phyloP scores from a whole-genome alignment of 2,888 invertebrate species.

The Pseudococcus longispinus region DNA sequence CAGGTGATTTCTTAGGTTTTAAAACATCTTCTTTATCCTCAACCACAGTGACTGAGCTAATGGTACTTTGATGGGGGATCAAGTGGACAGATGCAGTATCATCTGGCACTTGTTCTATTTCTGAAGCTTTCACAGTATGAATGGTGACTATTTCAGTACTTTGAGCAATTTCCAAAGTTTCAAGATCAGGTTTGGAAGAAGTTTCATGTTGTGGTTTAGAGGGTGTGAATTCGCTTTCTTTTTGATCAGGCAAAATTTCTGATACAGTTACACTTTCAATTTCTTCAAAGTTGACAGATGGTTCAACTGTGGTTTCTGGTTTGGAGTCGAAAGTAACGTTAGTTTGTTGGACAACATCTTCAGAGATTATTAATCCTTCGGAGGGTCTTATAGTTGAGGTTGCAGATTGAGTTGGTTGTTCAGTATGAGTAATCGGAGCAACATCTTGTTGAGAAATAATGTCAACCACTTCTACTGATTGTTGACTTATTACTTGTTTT shows the following conservation, averaged over 20 bases:
- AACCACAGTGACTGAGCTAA: conserved; percentile 66
- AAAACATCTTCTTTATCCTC: conserved; percentile 62
- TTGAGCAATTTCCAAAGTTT: conserved; percentile 60
- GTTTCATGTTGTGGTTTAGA: background rate
- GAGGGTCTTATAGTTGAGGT: conserved; percentile 58
- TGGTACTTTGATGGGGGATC: conserved; percentile 66
- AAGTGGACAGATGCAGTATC: conserved; percentile 60
- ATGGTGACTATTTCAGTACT: conserved; percentile 60
- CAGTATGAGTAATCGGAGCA: conserved; percentile 62
- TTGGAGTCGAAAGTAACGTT: background rate
- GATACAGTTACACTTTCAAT: conserved; percentile 59
- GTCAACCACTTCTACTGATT: conserved; percentile 59
- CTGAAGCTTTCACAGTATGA: conserved; percentile 61
- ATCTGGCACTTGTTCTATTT: conserved; percentile 60
- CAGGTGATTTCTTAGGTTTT: conserved; percentile 62
- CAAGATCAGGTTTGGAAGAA: conserved; percentile 58
- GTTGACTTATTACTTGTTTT: conserved; percentile 50
- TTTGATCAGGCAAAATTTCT: conserved; percentile 42
- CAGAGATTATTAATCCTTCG: conserved; percentile 61
- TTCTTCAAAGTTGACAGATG: conserved; percentile 60
- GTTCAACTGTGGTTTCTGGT: conserved; percentile 57
- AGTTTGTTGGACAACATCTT: conserved; percentile 62
- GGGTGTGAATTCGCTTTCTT: conserved; percentile 43
- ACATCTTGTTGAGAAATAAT: conserved; percentile 69
- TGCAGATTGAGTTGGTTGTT: conserved; percentile 3